Percentiles rank a stretch among this genome's conserved stretches.
phyloP scores from a whole-genome alignment of 2,888 invertebrate genomes.

The Mechanitis mazaeus region DNA sequence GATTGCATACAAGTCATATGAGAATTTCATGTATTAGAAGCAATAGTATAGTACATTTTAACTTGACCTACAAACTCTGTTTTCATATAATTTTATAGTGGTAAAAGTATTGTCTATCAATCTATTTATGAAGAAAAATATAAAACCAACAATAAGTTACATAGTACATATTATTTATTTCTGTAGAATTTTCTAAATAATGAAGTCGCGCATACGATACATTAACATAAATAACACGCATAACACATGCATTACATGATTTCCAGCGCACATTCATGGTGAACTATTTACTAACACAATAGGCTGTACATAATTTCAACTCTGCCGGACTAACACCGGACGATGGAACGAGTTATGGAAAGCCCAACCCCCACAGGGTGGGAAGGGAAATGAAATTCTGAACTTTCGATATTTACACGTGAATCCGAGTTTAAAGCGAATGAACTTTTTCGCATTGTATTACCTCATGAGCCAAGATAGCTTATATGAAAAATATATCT shows the following conservation, averaged over 20 bases:
- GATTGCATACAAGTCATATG: too few relatives aligned
- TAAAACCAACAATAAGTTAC: too few relatives aligned
- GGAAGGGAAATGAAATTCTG: constrained; percentile 47
- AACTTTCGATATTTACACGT: constrained; percentile 51
- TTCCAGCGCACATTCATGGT: constrained; percentile 20
- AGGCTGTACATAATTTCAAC: constrained; percentile 28
- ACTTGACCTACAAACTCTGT: too few relatives aligned
- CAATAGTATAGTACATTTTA: too few relatives aligned
- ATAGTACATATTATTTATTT: too few relatives aligned
- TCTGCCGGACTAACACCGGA: constrained; percentile 27
- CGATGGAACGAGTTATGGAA: constrained; percentile 26
- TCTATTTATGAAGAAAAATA: too few relatives aligned
- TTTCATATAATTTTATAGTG: too few relatives aligned
- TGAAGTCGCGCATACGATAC: too few relatives aligned
- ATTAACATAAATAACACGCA: background rate
- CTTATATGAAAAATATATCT: background rate
- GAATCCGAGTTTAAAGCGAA: constrained; percentile 34
- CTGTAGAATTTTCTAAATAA: too few relatives aligned
- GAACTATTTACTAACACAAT: constrained; percentile 29
- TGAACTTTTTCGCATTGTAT: constrained; percentile 33
- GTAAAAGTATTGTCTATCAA: too few relatives aligned
- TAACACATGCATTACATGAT: constrained; percentile 8
- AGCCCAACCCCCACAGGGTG: constrained; percentile 20
- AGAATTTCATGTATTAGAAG: too few relatives aligned
- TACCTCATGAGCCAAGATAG: too few relatives aligned